Evolutionary conservation across 2,113 vertebrate genomes (phyloP).

Genomic region (Semnopithecus entellus): DNA sequence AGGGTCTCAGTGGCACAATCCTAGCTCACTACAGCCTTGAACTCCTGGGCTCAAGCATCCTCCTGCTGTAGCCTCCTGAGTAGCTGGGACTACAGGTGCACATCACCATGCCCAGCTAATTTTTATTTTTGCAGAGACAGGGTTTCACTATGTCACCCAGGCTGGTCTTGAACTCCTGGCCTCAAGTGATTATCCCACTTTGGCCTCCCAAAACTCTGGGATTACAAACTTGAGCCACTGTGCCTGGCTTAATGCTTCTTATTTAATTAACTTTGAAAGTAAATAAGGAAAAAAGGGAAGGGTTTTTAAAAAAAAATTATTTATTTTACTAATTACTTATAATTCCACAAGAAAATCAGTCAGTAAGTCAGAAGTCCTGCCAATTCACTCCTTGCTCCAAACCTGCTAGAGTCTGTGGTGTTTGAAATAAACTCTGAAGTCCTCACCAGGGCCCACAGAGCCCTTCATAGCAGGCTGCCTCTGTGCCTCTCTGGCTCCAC

Average conservation of each 20-base stretch:
- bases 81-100: too few relatives aligned
- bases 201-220: too few relatives aligned
- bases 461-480: neutral
- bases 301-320: neutral
- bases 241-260: neutral
- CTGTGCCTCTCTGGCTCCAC: neutral
- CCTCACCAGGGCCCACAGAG: neutral
- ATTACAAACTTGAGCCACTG: too few relatives aligned
- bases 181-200: too few relatives aligned
- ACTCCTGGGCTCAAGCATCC: too few relatives aligned
- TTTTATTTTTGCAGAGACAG: too few relatives aligned
- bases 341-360: conserved; percentile 12
- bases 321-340: neutral
- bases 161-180: too few relatives aligned
- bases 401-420: neutral
- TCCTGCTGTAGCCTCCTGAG: too few relatives aligned
- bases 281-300: neutral
- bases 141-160: too few relatives aligned
- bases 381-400: neutral
- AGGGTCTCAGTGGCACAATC: too few relatives aligned
- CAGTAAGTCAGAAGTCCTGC: conserved; percentile 2
- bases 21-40: too few relatives aligned
- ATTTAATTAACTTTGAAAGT: conserved; percentile 16
- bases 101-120: too few relatives aligned
- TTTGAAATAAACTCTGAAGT: neutral